Conservation (phyloP, 1,140 invertebrate genomes). For the Penaeus indicus region DNA sequence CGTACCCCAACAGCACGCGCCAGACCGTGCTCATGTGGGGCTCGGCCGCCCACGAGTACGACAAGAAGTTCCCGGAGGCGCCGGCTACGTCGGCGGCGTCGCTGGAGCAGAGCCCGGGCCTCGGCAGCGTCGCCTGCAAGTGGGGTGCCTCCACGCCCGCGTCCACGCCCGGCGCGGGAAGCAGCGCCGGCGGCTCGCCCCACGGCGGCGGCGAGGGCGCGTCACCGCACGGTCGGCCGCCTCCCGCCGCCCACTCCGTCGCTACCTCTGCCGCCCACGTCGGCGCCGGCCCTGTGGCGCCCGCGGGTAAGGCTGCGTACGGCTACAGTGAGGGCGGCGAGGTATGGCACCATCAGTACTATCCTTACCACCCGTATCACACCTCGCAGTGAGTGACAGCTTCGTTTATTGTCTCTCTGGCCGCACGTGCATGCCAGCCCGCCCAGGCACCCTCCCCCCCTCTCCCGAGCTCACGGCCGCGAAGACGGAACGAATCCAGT, state of each 20-base stretch:
- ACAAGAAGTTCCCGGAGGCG: slow-evolving; percentile 65
- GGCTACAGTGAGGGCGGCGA: slow-evolving; percentile 64
- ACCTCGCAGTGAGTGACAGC: slow-evolving; percentile 67
- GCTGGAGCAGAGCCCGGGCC: slow-evolving; percentile 68
- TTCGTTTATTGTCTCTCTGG: slow-evolving; percentile 65
- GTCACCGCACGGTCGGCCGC: slow-evolving; percentile 34
- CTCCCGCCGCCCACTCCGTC: slow-evolving; percentile 31
- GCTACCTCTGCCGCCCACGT: slow-evolving; percentile 53
- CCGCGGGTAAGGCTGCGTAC: slow-evolving; percentile 66
- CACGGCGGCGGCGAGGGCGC: slow-evolving; percentile 52
- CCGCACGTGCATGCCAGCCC: slow-evolving; percentile 49
- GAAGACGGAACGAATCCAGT: background rate
- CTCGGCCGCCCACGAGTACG: slow-evolving; percentile 64
- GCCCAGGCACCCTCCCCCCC: slow-evolving; percentile 61
- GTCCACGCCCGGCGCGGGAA: slow-evolving; percentile 52
- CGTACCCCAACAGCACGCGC: slow-evolving; percentile 66
- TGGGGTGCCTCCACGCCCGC: slow-evolving; percentile 68
- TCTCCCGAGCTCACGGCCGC: slow-evolving; percentile 27
- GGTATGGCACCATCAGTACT: slow-evolving; percentile 71
- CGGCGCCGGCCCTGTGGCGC: slow-evolving; percentile 51
- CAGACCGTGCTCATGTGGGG: slow-evolving; percentile 71
- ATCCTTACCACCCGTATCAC: slow-evolving; percentile 75
- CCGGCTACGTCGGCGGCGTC: slow-evolving; percentile 71
- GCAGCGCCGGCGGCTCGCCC: slow-evolving; percentile 58
- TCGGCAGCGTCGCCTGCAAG: slow-evolving; percentile 48